Evolutionary conservation across 2,888 invertebrate species (phyloP).

Genomic region (Hymenopus coronatus): DNA sequence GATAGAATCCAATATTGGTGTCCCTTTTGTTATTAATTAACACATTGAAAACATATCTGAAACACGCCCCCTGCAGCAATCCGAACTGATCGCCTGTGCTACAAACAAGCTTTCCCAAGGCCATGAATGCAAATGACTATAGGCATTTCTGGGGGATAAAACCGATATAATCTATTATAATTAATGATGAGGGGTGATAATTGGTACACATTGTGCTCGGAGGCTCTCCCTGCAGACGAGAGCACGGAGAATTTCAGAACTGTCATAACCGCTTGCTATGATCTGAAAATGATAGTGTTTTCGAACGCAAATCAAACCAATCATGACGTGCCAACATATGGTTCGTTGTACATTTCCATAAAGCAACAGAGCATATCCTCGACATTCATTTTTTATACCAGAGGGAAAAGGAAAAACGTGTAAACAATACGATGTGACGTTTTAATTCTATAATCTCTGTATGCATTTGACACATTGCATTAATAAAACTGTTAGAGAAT

Average conservation of each 20-base stretch:
- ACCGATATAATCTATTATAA: slow-evolving; percentile 14
- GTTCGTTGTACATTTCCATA: neutral
- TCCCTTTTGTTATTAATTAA: neutral
- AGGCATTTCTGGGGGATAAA: neutral
- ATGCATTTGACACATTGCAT: neutral
- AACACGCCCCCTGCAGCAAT: neutral
- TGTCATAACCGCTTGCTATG: neutral
- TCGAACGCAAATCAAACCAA: neutral
- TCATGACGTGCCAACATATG: neutral
- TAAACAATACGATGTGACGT: neutral
- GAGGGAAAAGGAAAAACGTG: neutral
- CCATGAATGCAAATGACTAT: neutral
- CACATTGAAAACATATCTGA: neutral
- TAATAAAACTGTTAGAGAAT: neutral
- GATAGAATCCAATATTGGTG: neutral
- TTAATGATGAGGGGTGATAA: slow-evolving; percentile 15
- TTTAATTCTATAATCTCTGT: neutral
- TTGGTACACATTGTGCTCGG: neutral
- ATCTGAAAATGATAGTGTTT: neutral
- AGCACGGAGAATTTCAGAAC: neutral
- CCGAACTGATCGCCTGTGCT: neutral
- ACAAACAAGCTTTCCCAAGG: neutral
- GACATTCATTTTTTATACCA: neutral
- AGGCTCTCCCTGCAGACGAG: neutral
- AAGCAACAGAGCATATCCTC: neutral